A percentile compares a stretch with the other conserved stretches of the same genome.
These are phyloP conservation scores for Sialis fuliginosa DNA, from an alignment of 2,888 invertebrate genomes.

Conservation along the genomic window DNA sequence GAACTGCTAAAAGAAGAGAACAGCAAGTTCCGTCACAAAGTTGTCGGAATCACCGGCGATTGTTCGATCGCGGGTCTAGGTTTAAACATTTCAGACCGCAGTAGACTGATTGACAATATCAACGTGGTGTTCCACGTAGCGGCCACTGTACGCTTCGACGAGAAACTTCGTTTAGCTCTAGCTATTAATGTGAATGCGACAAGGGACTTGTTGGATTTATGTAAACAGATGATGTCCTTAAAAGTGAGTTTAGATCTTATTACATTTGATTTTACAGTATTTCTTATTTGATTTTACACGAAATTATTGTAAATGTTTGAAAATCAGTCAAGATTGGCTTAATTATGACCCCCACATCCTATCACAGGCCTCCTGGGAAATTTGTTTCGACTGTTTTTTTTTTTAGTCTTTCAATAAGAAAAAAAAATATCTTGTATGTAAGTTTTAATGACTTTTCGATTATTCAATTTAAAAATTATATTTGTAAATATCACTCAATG, in stretches of 20 bases:
- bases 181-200: constrained; percentile 67
- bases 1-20: constrained; percentile 29
- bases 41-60: constrained; percentile 50
- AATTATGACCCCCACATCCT: background rate
- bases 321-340: background rate
- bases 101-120: constrained; percentile 42
- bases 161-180: constrained; percentile 57
- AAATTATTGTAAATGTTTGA: background rate
- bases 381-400: no score
- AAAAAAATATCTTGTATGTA: no score
- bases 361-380: background rate
- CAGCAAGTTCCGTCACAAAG: constrained; percentile 44
- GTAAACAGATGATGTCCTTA: constrained; percentile 50
- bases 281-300: background rate
- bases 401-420: no score
- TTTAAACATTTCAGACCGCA: constrained; percentile 38
- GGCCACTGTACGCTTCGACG: constrained; percentile 82
- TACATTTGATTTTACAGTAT: background rate
- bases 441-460: no score
- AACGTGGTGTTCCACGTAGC: constrained; percentile 70
- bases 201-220: constrained; percentile 52
- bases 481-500: no score
- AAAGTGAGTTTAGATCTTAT: constrained; percentile 28
- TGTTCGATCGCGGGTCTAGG: constrained; percentile 47
- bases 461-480: no score